Evolutionary conservation across 2,888 invertebrate genomes (phyloP).

Genomic region (Mesoligia furuncula): DNA sequence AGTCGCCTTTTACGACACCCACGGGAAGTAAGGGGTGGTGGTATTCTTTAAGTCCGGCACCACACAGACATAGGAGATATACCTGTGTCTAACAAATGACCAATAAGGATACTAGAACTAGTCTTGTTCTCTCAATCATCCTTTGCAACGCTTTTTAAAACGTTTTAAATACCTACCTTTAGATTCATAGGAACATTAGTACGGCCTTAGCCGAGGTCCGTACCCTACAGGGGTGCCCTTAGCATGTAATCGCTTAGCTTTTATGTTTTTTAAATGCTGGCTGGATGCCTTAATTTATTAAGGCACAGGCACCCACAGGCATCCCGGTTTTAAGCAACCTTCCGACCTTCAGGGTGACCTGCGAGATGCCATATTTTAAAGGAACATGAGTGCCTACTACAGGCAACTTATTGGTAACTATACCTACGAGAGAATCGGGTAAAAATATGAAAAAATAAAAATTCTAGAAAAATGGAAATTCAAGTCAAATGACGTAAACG

Average conservation of each 20-base stretch:
- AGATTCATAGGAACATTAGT: not conserved
- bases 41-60: too few relatives aligned
- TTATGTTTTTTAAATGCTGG: too few relatives aligned
- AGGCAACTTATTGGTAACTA: not conserved
- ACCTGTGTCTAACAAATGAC: not conserved
- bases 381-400: not conserved
- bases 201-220: too few relatives aligned
- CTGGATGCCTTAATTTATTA: too few relatives aligned
- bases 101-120: not conserved
- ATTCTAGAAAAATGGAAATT: not conserved
- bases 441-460: not conserved
- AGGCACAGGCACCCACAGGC: too few relatives aligned
- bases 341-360: not conserved
- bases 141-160: not conserved
- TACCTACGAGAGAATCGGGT: not conserved
- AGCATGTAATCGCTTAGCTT: too few relatives aligned
- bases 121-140: not conserved
- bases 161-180: not conserved
- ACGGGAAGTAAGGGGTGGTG: too few relatives aligned
- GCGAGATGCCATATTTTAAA: not conserved
- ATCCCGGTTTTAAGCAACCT: too few relatives aligned
- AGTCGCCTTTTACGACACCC: too few relatives aligned
- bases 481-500: conserved; percentile 34
- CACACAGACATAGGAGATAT: too few relatives aligned
- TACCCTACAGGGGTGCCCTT: too few relatives aligned